A percentile compares a stretch with the other conserved stretches of the same genome.
Evolutionary conservation across 2,797 vertebrate genomes (phyloP).

Genomic region (Enteromius fasciolatus): DNA sequence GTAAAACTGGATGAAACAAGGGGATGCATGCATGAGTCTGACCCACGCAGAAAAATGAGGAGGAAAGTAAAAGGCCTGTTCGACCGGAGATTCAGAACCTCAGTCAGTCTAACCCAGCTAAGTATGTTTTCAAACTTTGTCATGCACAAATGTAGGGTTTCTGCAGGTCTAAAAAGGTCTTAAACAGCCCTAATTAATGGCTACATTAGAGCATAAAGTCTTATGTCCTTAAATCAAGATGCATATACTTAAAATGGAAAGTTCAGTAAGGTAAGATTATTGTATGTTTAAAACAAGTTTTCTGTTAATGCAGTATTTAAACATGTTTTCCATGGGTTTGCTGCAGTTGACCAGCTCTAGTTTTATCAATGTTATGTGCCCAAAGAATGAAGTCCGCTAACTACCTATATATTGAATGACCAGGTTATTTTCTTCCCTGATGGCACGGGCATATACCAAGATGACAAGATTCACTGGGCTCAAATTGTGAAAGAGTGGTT

Average conservation of each 20-base stretch:
- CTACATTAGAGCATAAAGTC: not conserved
- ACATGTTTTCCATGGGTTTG: not conserved
- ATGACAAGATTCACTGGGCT: no score
- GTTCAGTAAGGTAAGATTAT: not conserved
- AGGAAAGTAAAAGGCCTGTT: slow-evolving; percentile 68
- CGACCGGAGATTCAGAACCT: slow-evolving; percentile 80
- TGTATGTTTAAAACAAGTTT: not conserved
- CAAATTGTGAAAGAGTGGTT: no score
- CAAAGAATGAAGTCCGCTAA: no score
- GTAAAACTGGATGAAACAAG: slow-evolving; percentile 70
- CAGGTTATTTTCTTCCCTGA: no score
- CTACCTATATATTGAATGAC: no score
- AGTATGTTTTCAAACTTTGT: slow-evolving; percentile 75
- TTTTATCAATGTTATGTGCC: no score
- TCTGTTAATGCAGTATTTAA: not conserved
- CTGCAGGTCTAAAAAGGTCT: not conserved
- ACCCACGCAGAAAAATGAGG: slow-evolving; percentile 64
- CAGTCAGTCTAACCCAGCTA: slow-evolving; percentile 86
- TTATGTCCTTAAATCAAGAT: not conserved
- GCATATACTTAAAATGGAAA: not conserved
- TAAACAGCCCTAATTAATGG: not conserved
- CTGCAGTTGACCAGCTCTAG: no score
- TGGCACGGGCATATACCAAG: no score
- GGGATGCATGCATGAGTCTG: slow-evolving; percentile 71
- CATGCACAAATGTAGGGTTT: not conserved